A percentile compares a stretch with the other conserved stretches of the same genome.
phyloP scores from a whole-genome alignment of 2,113 vertebrate genomes.

The Neotoma lepida region DNA sequence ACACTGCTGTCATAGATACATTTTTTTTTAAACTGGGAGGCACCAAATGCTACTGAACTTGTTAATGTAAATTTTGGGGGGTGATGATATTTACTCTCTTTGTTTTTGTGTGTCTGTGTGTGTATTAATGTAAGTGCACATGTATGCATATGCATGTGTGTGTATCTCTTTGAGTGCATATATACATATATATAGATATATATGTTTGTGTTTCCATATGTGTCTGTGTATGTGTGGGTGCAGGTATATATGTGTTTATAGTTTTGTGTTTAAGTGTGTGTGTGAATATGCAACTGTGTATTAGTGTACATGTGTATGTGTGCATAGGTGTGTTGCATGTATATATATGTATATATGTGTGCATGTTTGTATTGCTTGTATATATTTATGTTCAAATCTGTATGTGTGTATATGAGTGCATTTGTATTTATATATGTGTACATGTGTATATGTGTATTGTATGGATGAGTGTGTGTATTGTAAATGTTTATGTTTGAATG shows the following conservation, averaged over 20 bases:
- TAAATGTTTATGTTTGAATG: neutral
- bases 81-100: neutral
- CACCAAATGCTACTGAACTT: neutral
- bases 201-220: neutral
- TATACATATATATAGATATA: too few relatives aligned
- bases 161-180: neutral
- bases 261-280: neutral
- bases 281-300: neutral
- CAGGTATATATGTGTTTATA: neutral
- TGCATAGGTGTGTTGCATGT: neutral
- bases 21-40: conserved; percentile 8
- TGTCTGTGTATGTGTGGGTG: neutral
- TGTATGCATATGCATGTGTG: neutral
- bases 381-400: too few relatives aligned
- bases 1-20: neutral
- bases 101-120: neutral
- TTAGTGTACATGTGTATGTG: neutral
- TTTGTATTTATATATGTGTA: neutral
- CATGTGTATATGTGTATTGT: too few relatives aligned
- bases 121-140: neutral
- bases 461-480: too few relatives aligned
- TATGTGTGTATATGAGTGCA: neutral
- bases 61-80: conserved; percentile 65
- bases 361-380: too few relatives aligned
- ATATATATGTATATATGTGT: neutral